These are phyloP conservation scores for Drosophila repleta DNA, from an alignment of 1,140 invertebrate genomes.

Conservation along the genomic window DNA sequence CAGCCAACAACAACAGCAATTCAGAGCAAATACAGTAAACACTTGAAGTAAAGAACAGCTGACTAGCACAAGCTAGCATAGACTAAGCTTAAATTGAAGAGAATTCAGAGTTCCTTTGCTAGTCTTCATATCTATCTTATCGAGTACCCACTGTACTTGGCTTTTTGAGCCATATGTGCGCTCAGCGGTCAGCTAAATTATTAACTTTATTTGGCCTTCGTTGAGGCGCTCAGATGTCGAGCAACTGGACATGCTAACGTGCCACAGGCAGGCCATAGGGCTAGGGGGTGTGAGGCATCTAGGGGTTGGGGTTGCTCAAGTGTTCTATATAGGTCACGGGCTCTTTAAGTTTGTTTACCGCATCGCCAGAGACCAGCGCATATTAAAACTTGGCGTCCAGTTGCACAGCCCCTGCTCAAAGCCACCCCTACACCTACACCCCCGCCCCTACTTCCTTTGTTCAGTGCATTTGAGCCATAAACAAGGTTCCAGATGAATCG, in stretches of 20 bases:
- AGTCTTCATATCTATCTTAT: too few relatives aligned
- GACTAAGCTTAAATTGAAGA: background rate
- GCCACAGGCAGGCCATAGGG: background rate
- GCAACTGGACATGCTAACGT: constrained; percentile 51
- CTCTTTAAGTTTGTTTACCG: constrained; percentile 70
- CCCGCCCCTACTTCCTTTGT: too few relatives aligned
- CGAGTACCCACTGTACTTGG: background rate
- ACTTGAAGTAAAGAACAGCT: background rate
- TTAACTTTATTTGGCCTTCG: constrained; percentile 60
- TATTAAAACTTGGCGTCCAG: constrained; percentile 63
- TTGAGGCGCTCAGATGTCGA: constrained; percentile 33
- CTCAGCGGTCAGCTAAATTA: constrained; percentile 53
- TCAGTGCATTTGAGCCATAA: constrained; percentile 10
- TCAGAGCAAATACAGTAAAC: background rate
- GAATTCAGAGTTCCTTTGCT: background rate
- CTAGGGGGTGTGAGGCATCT: background rate
- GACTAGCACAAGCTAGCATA: background rate
- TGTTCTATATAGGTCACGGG: constrained; percentile 65
- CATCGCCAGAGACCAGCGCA: constrained; percentile 34
- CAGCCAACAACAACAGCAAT: background rate
- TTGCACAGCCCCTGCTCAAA: constrained; percentile 32
- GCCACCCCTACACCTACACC: too few relatives aligned
- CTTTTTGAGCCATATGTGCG: constrained; percentile 50
- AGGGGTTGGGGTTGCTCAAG: constrained; percentile 22
- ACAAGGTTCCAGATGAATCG: constrained; percentile 43